These are phyloP conservation scores for Dusona sp. DNA, from an alignment of 2,888 invertebrate species.

Conservation along the genomic window DNA sequence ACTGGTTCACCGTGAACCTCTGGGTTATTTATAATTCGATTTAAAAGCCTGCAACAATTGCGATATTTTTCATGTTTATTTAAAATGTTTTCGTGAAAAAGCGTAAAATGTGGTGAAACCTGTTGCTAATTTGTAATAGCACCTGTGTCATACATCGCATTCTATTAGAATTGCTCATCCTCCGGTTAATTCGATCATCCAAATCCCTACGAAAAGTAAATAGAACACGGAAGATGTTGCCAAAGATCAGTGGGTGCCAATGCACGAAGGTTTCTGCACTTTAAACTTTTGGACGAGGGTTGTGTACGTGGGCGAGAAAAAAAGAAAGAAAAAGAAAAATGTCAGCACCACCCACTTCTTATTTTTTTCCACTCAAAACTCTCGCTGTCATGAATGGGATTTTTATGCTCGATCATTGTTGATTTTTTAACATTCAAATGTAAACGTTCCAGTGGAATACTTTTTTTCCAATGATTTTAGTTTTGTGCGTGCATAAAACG, in stretches of 20 bases:
- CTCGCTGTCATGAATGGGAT: not conserved
- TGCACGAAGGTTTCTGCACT: constrained; percentile 47
- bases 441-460: not conserved
- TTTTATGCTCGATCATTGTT: constrained; percentile 3
- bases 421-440: not conserved
- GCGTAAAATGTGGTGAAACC: constrained; percentile 33
- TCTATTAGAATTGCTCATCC: constrained; percentile 68
- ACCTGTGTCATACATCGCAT: constrained; percentile 64
- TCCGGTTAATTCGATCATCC: constrained; percentile 43
- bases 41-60: not conserved
- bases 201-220: constrained; percentile 57
- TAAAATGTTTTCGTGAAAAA: not conserved
- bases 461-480: constrained; percentile 5
- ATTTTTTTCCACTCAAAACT: not conserved
- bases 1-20: constrained; percentile 31
- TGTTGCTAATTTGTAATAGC: constrained; percentile 56
- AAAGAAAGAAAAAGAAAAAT: not conserved
- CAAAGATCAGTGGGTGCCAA: constrained; percentile 70
- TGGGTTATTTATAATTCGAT: not conserved
- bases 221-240: constrained; percentile 76
- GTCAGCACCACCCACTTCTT: not conserved
- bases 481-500: constrained; percentile 31
- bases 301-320: constrained; percentile 21
- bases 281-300: constrained; percentile 10
- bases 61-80: not conserved